phyloP scores from a whole-genome alignment of 1,140 invertebrate genomes.

The Cardiocondyla obscurior region DNA sequence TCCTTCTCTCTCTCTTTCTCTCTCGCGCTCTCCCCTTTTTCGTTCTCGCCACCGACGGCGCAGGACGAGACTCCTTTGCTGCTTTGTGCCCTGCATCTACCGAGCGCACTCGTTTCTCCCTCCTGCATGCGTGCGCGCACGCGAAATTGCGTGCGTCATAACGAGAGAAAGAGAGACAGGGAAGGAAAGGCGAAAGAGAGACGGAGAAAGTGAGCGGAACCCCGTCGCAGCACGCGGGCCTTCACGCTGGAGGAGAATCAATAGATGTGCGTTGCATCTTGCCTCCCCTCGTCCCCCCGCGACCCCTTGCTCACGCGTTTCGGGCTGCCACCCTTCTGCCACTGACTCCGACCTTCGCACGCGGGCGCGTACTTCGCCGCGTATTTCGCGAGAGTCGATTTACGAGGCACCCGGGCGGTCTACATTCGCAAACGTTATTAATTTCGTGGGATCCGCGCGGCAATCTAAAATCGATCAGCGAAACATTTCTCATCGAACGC shows the following conservation, averaged over 20 bases:
- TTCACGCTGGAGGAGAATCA: slow-evolving; percentile 76
- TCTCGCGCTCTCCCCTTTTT: neutral
- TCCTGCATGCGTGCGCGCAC: slow-evolving; percentile 40
- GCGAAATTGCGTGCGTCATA: slow-evolving; percentile 64
- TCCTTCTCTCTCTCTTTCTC: neutral
- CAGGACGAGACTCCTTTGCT: slow-evolving; percentile 44
- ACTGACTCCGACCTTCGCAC: slow-evolving; percentile 65
- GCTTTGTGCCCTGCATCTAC: slow-evolving; percentile 70
- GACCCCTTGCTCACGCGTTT: slow-evolving; percentile 51
- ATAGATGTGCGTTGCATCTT: slow-evolving; percentile 82
- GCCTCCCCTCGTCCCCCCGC: slow-evolving; percentile 70
- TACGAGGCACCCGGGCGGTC: slow-evolving; percentile 7
- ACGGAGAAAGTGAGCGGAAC: slow-evolving; percentile 60
- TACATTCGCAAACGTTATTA: neutral
- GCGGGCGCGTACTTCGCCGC: slow-evolving; percentile 22
- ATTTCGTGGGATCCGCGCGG: neutral
- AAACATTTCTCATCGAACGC: too few species aligned
- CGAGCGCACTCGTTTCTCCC: slow-evolving; percentile 43
- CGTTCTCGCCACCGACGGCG: slow-evolving; percentile 9
- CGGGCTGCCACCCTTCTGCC: slow-evolving; percentile 67
- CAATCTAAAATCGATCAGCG: neutral
- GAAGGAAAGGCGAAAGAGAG: neutral
- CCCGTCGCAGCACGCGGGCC: slow-evolving; percentile 61
- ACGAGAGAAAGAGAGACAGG: slow-evolving; percentile 6
- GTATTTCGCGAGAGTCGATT: slow-evolving; percentile 41